phyloP scores from a whole-genome alignment of 53 echinoderm and acorn worm species.

The Paelopatides confundens region DNA sequence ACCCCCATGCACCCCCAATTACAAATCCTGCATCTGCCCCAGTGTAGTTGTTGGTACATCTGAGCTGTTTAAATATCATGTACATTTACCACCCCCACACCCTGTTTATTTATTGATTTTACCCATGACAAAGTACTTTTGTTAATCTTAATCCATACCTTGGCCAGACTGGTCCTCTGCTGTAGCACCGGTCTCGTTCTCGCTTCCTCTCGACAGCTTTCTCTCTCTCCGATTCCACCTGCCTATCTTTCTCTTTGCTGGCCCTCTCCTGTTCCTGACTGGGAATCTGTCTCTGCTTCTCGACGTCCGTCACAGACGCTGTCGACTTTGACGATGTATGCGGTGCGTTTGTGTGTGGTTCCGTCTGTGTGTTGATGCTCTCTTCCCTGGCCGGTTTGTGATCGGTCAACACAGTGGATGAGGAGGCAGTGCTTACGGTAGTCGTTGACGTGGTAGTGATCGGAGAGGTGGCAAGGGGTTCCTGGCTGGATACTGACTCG shows the following conservation, averaged over 20 bases:
- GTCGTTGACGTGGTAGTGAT: conserved; percentile 35
- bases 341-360: conserved; percentile 1
- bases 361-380: conserved; percentile 41
- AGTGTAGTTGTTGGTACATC: too few relatives aligned
- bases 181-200: conserved; percentile 43
- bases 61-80: too few relatives aligned
- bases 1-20: too few relatives aligned
- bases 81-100: too few relatives aligned
- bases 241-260: conserved; percentile 29
- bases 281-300: not conserved
- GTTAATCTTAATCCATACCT: not conserved
- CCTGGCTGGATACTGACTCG: conserved; percentile 42
- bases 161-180: conserved; percentile 31
- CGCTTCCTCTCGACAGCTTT: conserved; percentile 51
- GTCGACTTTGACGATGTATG: conserved; percentile 46
- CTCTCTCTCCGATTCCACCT: not conserved
- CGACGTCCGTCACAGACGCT: not conserved
- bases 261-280: conserved; percentile 35
- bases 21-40: too few relatives aligned
- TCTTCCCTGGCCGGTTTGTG: conserved; percentile 8
- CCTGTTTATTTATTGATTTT: too few relatives aligned
- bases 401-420: conserved; percentile 16
- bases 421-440: conserved; percentile 48
- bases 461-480: conserved; percentile 10
- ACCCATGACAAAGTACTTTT: too few relatives aligned